Percentiles rank a stretch among this genome's conserved stretches.
Evolutionary conservation across 1,140 invertebrate genomes (phyloP).

Genomic region (Drosophila lacteicornis): DNA sequence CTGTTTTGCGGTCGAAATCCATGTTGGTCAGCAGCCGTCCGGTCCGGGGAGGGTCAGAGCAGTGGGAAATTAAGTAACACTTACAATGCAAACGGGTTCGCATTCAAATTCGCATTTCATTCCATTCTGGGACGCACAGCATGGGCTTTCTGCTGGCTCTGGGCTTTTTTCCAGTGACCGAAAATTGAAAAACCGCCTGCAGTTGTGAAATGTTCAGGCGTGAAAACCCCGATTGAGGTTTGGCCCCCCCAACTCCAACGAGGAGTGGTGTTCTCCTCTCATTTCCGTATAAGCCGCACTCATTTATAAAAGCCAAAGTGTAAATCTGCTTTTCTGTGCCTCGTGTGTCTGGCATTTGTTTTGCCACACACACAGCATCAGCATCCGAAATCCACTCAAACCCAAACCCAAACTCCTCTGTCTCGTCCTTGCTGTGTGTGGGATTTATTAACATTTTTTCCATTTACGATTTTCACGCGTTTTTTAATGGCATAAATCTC

Average conservation of each 20-base stretch:
- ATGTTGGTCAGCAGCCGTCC: constrained; percentile 34
- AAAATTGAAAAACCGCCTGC: constrained; percentile 82
- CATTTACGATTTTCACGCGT: constrained; percentile 75
- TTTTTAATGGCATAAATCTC: constrained; percentile 82
- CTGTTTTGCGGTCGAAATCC: constrained; percentile 69
- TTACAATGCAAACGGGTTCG: constrained; percentile 62
- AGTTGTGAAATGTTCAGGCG: constrained; percentile 82
- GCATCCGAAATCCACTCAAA: constrained; percentile 17
- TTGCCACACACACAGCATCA: constrained; percentile 25
- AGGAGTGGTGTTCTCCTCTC: neutral
- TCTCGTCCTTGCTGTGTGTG: constrained; percentile 21
- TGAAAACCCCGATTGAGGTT: constrained; percentile 80
- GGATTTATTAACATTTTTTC: constrained; percentile 81
- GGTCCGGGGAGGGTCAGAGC: constrained; percentile 3
- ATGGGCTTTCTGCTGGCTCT: neutral
- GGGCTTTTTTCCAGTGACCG: constrained; percentile 68
- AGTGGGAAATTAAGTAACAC: constrained; percentile 79
- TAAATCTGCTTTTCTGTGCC: constrained; percentile 62
- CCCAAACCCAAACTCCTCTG: constrained; percentile 33
- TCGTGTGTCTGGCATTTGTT: constrained; percentile 48
- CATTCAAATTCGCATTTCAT: constrained; percentile 74
- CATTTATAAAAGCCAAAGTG: constrained; percentile 76
- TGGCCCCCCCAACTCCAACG: constrained; percentile 1
- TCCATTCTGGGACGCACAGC: constrained; percentile 64
- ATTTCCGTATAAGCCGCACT: constrained; percentile 43